These are phyloP conservation scores for Esox masquinongy DNA, from an alignment of 2,797 vertebrate species.

Conservation along the genomic window DNA sequence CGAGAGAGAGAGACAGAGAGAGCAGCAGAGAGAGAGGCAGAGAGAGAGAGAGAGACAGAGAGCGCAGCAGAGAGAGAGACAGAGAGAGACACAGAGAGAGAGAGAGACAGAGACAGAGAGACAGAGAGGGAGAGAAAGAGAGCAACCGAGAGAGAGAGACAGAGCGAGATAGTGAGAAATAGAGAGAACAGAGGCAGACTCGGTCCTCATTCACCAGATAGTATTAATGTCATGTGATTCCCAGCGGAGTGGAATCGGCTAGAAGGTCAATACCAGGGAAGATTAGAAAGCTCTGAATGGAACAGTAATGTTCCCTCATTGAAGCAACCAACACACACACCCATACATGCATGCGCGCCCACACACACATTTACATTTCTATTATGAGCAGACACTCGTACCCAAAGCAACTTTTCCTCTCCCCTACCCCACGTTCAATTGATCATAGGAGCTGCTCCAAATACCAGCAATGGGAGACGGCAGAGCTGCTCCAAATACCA, in stretches of 20 bases:
- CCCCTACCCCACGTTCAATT: not conserved
- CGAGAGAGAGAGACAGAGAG: too few relatives aligned
- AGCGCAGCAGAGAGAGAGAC: constrained; percentile 9
- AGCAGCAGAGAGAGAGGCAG: too few relatives aligned
- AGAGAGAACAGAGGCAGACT: not conserved
- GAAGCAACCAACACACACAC: not conserved
- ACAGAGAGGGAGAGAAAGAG: not conserved
- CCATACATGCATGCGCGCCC: not conserved
- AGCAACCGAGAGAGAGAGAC: not conserved
- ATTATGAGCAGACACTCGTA: too few relatives aligned
- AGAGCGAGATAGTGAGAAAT: not conserved
- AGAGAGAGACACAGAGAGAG: constrained; percentile 6
- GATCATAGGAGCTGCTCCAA: not conserved
- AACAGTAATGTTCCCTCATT: not conserved
- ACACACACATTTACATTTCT: not conserved
- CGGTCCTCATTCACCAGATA: not conserved
- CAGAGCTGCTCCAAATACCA: too few relatives aligned
- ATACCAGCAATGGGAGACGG: too few relatives aligned
- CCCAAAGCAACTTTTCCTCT: too few relatives aligned
- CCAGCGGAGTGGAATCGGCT: not conserved
- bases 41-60: not conserved
- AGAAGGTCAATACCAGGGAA: constrained; percentile 1
- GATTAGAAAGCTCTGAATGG: not conserved
- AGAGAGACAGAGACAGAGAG: constrained; percentile 9
- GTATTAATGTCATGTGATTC: constrained; percentile 12